A percentile compares a stretch with the other conserved stretches of the same genome.
These are phyloP conservation scores for Leucophenga varia DNA, from an alignment of 1,140 invertebrate species.

Conservation along the genomic window DNA sequence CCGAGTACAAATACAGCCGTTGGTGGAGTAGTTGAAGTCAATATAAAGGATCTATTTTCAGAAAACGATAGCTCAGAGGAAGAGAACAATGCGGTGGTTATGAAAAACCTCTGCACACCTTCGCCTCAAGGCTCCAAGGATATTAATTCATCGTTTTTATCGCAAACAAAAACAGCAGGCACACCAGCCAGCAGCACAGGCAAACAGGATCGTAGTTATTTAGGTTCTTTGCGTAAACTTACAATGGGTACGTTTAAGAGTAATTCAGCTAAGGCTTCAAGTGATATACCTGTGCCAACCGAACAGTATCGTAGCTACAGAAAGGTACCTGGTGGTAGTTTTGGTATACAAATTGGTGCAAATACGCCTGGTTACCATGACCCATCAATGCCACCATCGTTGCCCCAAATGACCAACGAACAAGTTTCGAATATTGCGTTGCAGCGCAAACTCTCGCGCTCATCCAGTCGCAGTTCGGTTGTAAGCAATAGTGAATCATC, in stretches of 20 bases:
- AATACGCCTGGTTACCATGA: slow-evolving; percentile 48
- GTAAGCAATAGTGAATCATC: slow-evolving; percentile 16
- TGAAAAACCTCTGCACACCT: slow-evolving; percentile 47
- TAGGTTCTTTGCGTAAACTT: slow-evolving; percentile 71
- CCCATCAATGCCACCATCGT: slow-evolving; percentile 33
- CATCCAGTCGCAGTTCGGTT: slow-evolving; percentile 38
- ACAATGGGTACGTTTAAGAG: slow-evolving; percentile 56
- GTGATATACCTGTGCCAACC: slow-evolving; percentile 70
- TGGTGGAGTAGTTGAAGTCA: slow-evolving; percentile 6
- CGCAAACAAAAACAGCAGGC: slow-evolving; percentile 13
- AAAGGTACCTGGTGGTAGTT: slow-evolving; percentile 60
- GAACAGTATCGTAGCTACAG: slow-evolving; percentile 76
- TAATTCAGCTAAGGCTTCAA: slow-evolving; percentile 58
- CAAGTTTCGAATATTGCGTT: no score
- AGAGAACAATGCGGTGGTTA: slow-evolving; percentile 55
- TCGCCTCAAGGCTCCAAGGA: slow-evolving; percentile 42
- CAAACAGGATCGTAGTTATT: slow-evolving; percentile 41
- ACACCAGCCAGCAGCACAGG: slow-evolving; percentile 17
- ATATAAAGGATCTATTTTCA: slow-evolving; percentile 67
- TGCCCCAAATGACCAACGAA: not conserved
- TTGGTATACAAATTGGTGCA: slow-evolving; percentile 51
- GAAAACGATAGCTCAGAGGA: slow-evolving; percentile 78
- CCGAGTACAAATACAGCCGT: not conserved
- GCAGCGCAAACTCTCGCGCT: slow-evolving; percentile 32
- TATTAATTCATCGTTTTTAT: slow-evolving; percentile 9